Percentiles rank a stretch among this genome's conserved stretches.
phyloP scores from a whole-genome alignment of 2,113 vertebrate species.

The Prinia subflava region DNA sequence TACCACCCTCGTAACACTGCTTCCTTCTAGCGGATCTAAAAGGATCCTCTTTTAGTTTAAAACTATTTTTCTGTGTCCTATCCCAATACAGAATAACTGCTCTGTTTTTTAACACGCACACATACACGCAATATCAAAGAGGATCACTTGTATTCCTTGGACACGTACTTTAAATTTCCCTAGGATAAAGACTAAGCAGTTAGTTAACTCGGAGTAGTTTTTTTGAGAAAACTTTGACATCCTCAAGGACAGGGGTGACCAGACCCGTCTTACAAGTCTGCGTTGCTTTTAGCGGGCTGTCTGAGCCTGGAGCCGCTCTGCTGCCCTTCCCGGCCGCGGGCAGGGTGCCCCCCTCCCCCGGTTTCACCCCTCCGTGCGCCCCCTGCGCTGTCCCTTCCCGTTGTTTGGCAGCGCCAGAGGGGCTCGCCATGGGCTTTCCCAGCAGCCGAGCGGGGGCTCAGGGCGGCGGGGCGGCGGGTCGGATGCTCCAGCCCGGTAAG shows the following conservation, averaged over 20 bases:
- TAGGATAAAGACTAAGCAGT: not conserved
- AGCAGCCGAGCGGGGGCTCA: not conserved
- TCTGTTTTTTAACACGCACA: not conserved
- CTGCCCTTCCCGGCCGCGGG: not conserved
- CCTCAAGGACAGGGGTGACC: not conserved
- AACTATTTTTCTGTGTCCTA: not conserved
- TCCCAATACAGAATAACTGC: not conserved
- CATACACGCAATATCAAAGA: not conserved
- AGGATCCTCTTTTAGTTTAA: not conserved
- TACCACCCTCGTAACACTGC: not conserved
- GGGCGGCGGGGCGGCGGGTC: accelerated
- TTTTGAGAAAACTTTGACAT: not conserved
- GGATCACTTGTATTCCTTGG: not conserved
- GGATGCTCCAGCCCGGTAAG: accelerated
- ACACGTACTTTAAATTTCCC: not conserved
- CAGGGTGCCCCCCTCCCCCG: not conserved
- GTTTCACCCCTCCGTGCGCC: accelerated
- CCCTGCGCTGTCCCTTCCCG: not conserved
- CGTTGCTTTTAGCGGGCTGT: not conserved
- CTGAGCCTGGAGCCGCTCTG: not conserved
- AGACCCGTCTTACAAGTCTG: too few relatives aligned
- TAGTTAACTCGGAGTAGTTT: too few relatives aligned
- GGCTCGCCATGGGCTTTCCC: too few relatives aligned
- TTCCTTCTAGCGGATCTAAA: not conserved
- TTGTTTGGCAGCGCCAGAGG: not conserved